These are phyloP conservation scores for Drosophila niveifrons DNA, from an alignment of 2,888 invertebrate genomes.

Conservation along the genomic window DNA sequence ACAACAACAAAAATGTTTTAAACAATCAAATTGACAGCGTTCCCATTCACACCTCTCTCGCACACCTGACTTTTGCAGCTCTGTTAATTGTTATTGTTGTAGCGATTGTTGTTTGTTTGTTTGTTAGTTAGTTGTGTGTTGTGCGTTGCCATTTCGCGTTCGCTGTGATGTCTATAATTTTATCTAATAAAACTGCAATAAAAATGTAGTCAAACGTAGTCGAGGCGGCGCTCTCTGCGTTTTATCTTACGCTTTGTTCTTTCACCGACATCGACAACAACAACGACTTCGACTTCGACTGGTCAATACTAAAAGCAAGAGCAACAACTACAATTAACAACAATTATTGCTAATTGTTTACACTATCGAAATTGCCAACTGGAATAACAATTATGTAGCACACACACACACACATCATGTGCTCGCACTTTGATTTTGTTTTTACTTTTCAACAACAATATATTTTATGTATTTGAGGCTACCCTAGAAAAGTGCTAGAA, in stretches of 20 bases:
- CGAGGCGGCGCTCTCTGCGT: conserved; percentile 43
- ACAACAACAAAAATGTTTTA: conserved; percentile 14
- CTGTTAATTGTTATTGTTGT: conserved; percentile 34
- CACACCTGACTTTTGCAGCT: conserved; percentile 35
- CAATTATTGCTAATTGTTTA: conserved; percentile 44
- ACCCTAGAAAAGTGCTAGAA: not conserved
- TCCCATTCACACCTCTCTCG: conserved; percentile 52
- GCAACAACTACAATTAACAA: conserved; percentile 19
- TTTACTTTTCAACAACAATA: not conserved
- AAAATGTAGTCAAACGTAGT: conserved; percentile 51
- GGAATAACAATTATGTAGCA: conserved; percentile 11
- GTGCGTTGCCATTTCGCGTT: conserved; percentile 23
- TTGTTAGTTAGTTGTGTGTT: conserved; percentile 12
- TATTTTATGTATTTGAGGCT: not conserved
- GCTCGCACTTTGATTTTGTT: conserved; percentile 22
- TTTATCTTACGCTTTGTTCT: conserved; percentile 58
- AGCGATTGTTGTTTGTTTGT: conserved; percentile 3
- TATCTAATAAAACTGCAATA: conserved; percentile 72
- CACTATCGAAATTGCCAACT: conserved; percentile 37
- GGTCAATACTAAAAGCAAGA: conserved; percentile 12
- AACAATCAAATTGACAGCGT: conserved; percentile 62
- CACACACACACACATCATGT: conserved; percentile 3
- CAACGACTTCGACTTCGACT: not conserved
- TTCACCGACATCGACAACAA: conserved; percentile 42
- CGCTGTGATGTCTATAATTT: conserved; percentile 69